These are phyloP conservation scores for Hormaphis cornu DNA, from an alignment of 1,140 invertebrate species.

Conservation along the genomic window DNA sequence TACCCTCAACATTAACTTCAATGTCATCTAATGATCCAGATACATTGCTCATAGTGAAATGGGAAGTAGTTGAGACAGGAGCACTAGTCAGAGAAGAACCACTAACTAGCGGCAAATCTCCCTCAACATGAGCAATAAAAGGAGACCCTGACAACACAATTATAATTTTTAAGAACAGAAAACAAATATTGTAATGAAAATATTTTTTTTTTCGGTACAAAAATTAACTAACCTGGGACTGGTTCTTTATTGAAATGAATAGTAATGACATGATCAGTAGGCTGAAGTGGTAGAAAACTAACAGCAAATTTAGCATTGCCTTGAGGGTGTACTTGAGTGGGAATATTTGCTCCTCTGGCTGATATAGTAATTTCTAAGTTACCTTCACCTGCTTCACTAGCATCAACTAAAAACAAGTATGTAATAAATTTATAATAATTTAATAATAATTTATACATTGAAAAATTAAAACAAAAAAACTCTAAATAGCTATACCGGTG, in stretches of 20 bases:
- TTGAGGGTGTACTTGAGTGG: slow-evolving; percentile 94
- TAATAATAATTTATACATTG: background rate
- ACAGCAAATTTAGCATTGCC: slow-evolving; percentile 84
- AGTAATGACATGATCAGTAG: slow-evolving; percentile 87
- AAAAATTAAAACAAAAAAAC: slow-evolving; percentile 28
- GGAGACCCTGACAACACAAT: slow-evolving; percentile 55
- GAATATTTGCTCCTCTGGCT: slow-evolving; percentile 84
- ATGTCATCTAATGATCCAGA: slow-evolving; percentile 79
- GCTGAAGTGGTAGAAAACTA: slow-evolving; percentile 86
- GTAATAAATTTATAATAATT: background rate
- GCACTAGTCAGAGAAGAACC: slow-evolving; percentile 54
- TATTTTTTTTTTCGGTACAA: background rate
- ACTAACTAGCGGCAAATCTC: slow-evolving; percentile 59
- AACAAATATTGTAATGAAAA: no score
- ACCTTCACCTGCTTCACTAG: slow-evolving; percentile 91
- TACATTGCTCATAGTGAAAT: slow-evolving; percentile 57
- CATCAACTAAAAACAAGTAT: slow-evolving; percentile 61
- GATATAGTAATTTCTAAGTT: slow-evolving; percentile 95
- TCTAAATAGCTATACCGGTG: slow-evolving; percentile 47
- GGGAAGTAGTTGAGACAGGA: slow-evolving; percentile 52
- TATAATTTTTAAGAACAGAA: slow-evolving; percentile 5
- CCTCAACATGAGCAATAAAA: slow-evolving; percentile 60
- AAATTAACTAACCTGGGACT: slow-evolving; percentile 48
- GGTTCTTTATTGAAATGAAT: slow-evolving; percentile 91
- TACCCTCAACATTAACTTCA: slow-evolving; percentile 90